phyloP scores from a whole-genome alignment of 2,113 vertebrate species.

The Dendrocopos noguchii region DNA sequence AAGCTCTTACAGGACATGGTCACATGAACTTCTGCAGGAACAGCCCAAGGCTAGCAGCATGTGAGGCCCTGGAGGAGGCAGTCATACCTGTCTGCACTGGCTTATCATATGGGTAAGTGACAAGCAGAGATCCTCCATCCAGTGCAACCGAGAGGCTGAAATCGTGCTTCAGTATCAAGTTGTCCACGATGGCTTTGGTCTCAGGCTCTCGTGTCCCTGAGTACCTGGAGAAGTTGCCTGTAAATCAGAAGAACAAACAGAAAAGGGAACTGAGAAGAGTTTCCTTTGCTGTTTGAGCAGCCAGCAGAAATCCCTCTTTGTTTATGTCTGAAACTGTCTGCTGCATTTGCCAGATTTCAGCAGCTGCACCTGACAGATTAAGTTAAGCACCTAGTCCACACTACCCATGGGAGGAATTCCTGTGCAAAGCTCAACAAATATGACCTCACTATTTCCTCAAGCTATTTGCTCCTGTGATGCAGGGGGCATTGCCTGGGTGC shows the following conservation, averaged over 20 bases:
- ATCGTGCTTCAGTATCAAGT: slow-evolving; percentile 85
- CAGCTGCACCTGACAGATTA: neutral
- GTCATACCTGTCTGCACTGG: slow-evolving; percentile 88
- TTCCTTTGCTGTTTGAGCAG: neutral
- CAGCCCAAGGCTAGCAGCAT: neutral
- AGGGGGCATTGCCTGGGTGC: neutral
- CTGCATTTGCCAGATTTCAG: neutral
- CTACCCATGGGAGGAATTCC: neutral
- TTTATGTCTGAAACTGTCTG: neutral
- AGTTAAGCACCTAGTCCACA: neutral
- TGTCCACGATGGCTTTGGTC: slow-evolving; percentile 90
- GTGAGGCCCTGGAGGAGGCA: neutral
- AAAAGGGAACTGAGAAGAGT: neutral
- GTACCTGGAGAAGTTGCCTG: slow-evolving; percentile 88
- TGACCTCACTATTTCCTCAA: neutral
- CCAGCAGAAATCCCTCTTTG: neutral
- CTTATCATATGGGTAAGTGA: slow-evolving; percentile 94
- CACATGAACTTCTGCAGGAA: neutral
- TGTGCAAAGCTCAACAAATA: neutral
- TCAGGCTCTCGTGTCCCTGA: slow-evolving; percentile 82
- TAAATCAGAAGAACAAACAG: neutral
- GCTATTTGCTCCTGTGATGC: neutral
- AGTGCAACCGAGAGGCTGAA: slow-evolving; percentile 93
- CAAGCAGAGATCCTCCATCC: slow-evolving; percentile 92
- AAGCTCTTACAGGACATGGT: neutral